Evolutionary conservation across 1,140 invertebrate genomes (phyloP).

Genomic region (Anagrus nilaparvatae): DNA sequence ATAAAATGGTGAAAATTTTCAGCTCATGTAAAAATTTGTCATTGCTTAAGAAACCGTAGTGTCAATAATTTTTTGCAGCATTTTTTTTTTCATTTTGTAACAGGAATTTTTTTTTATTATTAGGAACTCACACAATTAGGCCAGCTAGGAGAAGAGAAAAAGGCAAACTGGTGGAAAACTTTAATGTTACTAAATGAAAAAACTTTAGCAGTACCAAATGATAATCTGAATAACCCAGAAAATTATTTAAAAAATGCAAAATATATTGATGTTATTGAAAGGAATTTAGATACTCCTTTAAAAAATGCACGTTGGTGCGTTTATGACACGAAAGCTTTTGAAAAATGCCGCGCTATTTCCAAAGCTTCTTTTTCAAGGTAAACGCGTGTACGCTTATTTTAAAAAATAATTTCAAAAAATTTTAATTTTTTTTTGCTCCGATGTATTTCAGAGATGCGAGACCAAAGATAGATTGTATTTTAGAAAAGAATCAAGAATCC

Average conservation of each 20-base stretch:
- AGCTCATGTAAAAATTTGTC: too few species aligned
- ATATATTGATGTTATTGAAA: slow-evolving; percentile 69
- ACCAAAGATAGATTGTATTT: slow-evolving; percentile 56
- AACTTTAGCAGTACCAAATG: slow-evolving; percentile 46
- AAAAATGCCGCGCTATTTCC: slow-evolving; percentile 57
- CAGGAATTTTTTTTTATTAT: too few species aligned
- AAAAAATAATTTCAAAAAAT: not conserved
- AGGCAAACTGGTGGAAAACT: slow-evolving; percentile 45
- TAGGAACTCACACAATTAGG: slow-evolving; percentile 37
- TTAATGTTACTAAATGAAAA: slow-evolving; percentile 46
- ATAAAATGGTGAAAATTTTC: too few species aligned
- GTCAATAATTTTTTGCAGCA: too few species aligned
- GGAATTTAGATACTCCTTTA: slow-evolving; percentile 51
- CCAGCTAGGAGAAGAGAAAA: slow-evolving; percentile 37
- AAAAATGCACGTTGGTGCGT: slow-evolving; percentile 53
- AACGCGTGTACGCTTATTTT: not conserved
- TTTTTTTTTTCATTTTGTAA: too few species aligned
- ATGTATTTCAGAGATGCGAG: slow-evolving; percentile 48
- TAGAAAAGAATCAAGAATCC: slow-evolving; percentile 42
- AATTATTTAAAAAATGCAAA: slow-evolving; percentile 59
- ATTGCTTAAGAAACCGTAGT: too few species aligned
- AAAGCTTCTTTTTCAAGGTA: slow-evolving; percentile 53
- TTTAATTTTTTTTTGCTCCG: not conserved
- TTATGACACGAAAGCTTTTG: slow-evolving; percentile 45
- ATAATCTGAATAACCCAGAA: too few species aligned